phyloP scores from a whole-genome alignment of 2,113 vertebrate species.

The Corvus hawaiiensis region DNA sequence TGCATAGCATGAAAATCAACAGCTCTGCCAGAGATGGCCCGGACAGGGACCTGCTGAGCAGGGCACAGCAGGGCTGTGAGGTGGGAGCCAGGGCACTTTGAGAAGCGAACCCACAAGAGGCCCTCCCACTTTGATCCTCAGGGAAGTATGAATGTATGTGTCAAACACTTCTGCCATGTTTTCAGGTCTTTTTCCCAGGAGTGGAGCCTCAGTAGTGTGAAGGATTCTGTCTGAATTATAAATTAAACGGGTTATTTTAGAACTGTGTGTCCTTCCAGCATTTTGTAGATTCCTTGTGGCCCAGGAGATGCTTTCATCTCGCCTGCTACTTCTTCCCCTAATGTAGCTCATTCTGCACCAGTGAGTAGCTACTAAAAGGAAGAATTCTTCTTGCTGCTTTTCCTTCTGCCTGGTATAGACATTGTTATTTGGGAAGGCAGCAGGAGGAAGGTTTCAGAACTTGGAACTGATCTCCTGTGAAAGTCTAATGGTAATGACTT shows the following conservation, averaged over 20 bases:
- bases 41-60: neutral
- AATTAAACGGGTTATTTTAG: neutral
- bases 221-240: neutral
- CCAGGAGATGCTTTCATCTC: neutral
- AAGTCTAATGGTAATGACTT: neutral
- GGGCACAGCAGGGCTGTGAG: neutral
- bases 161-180: neutral
- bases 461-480: neutral
- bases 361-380: neutral
- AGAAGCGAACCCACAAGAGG: neutral
- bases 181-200: neutral
- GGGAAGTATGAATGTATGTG: neutral
- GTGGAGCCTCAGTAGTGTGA: neutral
- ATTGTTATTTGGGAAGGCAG: neutral
- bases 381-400: neutral
- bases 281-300: neutral
- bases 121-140: neutral
- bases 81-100: neutral
- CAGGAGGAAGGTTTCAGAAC: neutral
- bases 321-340: neutral
- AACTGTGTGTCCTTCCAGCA: neutral
- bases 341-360: neutral
- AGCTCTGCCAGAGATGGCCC: neutral
- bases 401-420: neutral
- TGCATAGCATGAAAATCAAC: neutral